These are phyloP conservation scores for Ephydatia muelleri DNA, from an alignment of 37 sponge, comb jelly and placozoan genomes.

Conservation along the genomic window DNA sequence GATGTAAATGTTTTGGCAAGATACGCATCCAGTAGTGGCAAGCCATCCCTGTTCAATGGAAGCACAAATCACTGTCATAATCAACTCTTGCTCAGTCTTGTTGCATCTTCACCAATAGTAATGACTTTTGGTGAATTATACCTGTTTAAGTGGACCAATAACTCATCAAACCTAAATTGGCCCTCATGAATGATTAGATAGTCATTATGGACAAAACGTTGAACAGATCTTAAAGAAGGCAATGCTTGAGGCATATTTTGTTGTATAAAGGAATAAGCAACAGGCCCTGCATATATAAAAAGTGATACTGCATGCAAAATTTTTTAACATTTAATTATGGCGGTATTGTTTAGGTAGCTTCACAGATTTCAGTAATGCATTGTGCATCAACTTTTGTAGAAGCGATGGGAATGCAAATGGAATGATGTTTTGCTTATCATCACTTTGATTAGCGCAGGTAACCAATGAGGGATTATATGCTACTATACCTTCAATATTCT, in stretches of 20 bases:
- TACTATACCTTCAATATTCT: no score
- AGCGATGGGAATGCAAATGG: no score
- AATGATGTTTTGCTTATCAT: no score
- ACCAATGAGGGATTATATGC: no score
- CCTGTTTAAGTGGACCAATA: conserved; percentile 13
- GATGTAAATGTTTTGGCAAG: no score
- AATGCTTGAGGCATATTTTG: no score
- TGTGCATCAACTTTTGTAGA: no score
- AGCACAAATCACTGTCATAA: conserved; percentile 62
- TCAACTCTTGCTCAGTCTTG: conserved; percentile 43
- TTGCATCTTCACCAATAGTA: conserved; percentile 62
- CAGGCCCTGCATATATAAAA: conserved; percentile 33
- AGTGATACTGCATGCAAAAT: conserved; percentile 40
- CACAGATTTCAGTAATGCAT: no score
- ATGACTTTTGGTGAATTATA: conserved; percentile 37
- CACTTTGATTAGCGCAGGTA: no score
- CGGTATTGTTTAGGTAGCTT: conserved; percentile 13
- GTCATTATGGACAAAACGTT: conserved; percentile 7
- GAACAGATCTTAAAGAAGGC: conserved; percentile 31
- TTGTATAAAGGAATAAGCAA: conserved; percentile 23
- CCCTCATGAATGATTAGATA: conserved; percentile 29
- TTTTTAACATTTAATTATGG: conserved; percentile 17
- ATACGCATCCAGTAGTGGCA: conserved; percentile 24
- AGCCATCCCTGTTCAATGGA: conserved; percentile 21
- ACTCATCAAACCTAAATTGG: conserved; percentile 47